These are phyloP conservation scores for Bryconaethiops microstoma DNA, from an alignment of 2,797 vertebrate genomes.

Conservation along the genomic window DNA sequence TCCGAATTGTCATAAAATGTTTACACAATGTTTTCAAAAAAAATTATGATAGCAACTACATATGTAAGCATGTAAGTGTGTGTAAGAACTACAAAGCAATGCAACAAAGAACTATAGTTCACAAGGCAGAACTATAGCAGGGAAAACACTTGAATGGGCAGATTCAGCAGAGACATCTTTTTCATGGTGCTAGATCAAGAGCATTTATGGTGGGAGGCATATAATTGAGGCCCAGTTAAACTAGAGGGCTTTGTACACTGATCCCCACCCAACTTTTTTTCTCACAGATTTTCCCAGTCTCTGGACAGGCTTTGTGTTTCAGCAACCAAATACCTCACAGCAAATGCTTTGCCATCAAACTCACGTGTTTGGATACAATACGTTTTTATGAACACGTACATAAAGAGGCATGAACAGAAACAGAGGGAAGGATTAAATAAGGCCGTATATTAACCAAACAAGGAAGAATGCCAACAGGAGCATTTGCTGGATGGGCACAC, in stretches of 20 bases:
- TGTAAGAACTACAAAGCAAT: neutral
- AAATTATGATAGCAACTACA: too few species aligned
- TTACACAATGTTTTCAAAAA: too few species aligned
- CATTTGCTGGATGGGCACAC: too few species aligned
- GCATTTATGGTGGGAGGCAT: conserved; percentile 61
- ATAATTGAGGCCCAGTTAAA: conserved; percentile 71
- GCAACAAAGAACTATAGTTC: neutral
- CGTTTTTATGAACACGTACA: neutral
- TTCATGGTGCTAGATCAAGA: conserved; percentile 59
- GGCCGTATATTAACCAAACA: neutral
- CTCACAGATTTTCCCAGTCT: conserved; percentile 26
- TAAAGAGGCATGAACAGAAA: neutral
- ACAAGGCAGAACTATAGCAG: conserved; percentile 5
- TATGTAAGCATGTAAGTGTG: too few species aligned
- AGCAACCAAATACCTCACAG: conserved; percentile 57
- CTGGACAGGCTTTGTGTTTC: conserved; percentile 48
- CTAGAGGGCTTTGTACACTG: conserved; percentile 61
- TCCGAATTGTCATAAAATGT: too few species aligned
- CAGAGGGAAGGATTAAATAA: neutral
- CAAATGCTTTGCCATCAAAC: conserved; percentile 59
- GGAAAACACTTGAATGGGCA: conserved; percentile 38
- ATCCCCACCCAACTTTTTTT: conserved; percentile 48
- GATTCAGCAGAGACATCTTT: conserved; percentile 38
- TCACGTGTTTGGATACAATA: conserved; percentile 45
- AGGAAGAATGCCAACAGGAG: too few species aligned